These are phyloP conservation scores for Corapipo altera DNA, from an alignment of 2,113 vertebrate species.

Conservation along the genomic window DNA sequence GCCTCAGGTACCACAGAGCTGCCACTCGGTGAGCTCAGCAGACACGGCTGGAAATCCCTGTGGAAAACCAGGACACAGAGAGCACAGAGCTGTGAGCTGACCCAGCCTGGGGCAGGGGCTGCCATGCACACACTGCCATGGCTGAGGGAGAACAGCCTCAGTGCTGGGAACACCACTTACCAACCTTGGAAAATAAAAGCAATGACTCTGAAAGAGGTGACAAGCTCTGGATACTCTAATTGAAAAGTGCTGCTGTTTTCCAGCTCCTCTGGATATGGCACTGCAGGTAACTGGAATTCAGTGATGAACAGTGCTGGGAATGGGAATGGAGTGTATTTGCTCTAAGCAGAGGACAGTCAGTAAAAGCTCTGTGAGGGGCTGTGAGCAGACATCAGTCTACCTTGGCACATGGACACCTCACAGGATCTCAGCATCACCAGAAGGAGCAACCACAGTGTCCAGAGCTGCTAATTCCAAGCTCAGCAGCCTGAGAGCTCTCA, in stretches of 20 bases:
- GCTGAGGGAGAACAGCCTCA: background rate
- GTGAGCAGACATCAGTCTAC: background rate
- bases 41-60: background rate
- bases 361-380: background rate
- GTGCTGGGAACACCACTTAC: background rate
- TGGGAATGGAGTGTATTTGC: background rate
- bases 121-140: background rate
- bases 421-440: background rate
- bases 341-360: background rate
- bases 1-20: background rate
- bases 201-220: background rate
- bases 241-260: background rate
- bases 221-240: background rate
- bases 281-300: background rate
- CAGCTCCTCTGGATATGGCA: background rate
- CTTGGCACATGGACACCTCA: background rate
- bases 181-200: slow-evolving; percentile 38
- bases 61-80: background rate
- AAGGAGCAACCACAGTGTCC: accelerated
- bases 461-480: background rate
- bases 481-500: background rate
- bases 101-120: background rate
- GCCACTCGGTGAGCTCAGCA: background rate
- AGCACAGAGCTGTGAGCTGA: background rate
- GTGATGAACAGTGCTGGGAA: background rate